A percentile compares a stretch with the other conserved stretches of the same genome.
phyloP scores from a whole-genome alignment of 2,113 vertebrate genomes.

The Psilopsiagon aurifrons region DNA sequence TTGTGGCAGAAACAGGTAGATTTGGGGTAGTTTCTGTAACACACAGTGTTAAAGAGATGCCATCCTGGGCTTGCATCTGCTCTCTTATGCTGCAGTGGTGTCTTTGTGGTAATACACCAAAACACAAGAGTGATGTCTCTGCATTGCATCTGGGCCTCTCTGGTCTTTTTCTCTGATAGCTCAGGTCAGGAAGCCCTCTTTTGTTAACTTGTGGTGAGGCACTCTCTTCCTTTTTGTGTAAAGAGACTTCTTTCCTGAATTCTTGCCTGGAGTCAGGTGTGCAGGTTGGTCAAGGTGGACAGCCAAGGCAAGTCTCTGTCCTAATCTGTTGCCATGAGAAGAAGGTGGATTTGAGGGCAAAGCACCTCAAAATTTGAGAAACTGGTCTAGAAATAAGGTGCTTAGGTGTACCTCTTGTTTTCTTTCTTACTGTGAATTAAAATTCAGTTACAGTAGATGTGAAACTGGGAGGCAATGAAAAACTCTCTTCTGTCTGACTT shows the following conservation, averaged over 20 bases:
- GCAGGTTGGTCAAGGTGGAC: neutral
- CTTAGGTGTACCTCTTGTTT: neutral
- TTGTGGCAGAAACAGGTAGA: neutral
- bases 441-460: neutral
- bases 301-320: neutral
- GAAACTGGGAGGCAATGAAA: neutral
- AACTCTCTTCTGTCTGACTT: neutral
- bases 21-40: neutral
- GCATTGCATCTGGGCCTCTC: neutral
- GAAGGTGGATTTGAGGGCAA: neutral
- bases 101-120: neutral
- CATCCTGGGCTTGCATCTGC: fast-evolving
- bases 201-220: neutral
- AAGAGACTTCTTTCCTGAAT: neutral
- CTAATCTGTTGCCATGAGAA: neutral
- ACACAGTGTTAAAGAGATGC: neutral
- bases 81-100: neutral
- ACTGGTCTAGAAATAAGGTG: neutral
- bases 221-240: neutral
- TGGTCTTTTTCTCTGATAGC: neutral
- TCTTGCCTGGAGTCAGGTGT: neutral
- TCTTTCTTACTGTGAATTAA: neutral
- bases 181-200: neutral
- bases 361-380: neutral
- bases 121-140: neutral